phyloP scores from a whole-genome alignment of 1,140 invertebrate genomes.

The Apis laboriosa region DNA sequence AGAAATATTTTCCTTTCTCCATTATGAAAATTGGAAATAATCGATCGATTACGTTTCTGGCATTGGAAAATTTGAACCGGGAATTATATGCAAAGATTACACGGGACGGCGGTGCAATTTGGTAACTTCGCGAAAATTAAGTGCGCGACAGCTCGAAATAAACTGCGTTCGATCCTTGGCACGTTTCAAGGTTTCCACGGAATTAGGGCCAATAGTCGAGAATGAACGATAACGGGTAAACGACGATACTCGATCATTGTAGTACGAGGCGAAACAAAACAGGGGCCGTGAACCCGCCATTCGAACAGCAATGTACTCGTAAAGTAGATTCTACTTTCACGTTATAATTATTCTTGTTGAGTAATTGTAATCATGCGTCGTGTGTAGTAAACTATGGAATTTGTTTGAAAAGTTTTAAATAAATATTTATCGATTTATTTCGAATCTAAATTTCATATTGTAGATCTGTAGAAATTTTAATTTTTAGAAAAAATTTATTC shows the following conservation, averaged over 20 bases:
- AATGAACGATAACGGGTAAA: conserved; percentile 60
- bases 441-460: no score
- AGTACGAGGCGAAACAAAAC: not conserved
- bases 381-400: not conserved
- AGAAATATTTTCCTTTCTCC: not conserved
- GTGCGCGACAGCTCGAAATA: conserved; percentile 72
- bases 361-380: not conserved
- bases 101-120: conserved; percentile 68
- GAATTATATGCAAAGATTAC: conserved; percentile 53
- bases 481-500: no score
- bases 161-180: conserved; percentile 67
- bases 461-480: no score
- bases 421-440: no score
- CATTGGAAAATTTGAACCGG: conserved; percentile 49
- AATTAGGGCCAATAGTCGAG: conserved; percentile 61
- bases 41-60: conserved; percentile 42
- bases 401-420: not conserved
- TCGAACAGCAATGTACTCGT: not conserved
- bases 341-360: conserved; percentile 3
- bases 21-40: not conserved
- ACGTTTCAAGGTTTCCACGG: conserved; percentile 64
- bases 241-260: conserved; percentile 11
- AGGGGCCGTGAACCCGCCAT: conserved; percentile 3
- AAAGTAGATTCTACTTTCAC: not conserved
- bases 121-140: conserved; percentile 68